Evolutionary conservation across 2,888 invertebrate genomes (phyloP), one percentile per base, ranked within the genome.

Genomic region (Aspidiotus destructor): DNA sequence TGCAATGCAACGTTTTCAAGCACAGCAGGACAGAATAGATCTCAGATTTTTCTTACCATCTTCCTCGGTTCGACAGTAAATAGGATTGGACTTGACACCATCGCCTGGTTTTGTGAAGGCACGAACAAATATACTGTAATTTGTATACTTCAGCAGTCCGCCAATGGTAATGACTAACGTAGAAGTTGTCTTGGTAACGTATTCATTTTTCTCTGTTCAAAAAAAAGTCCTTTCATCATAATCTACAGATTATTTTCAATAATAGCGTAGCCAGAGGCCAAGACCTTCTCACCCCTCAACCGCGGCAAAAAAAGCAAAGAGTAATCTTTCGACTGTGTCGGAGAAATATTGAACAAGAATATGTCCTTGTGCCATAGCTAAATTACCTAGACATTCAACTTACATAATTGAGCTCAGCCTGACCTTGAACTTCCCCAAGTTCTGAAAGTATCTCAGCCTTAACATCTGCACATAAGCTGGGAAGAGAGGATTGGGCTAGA

Each of bases 81-180:
- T 85, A 0, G 92, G 88, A 13, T 85, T 83, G 71, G 92, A 92
- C 73, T 88, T 82, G 17, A 88, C 87, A 8, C 95, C 95, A 76
- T 95, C 94, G 0, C 95, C 95, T 60, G 88, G 88, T 52, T 87
- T 83, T 0, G 95, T 95, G 78, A 86, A 93, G 9, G 93, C 93
- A 75, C 91, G 81, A 48, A 92, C 91, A 73, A 91, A 88, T 65
- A 95, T 88, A 48, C 92, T 92, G 77, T 95, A 95, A 80, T 95
- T 95, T 42, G 93, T 92, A 78, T 86, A 92, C 74, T 91, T 88
- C 75, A 86, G 84, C 69, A 94, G 80, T 60, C 87, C 87, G 69
- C 86, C 86, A 71, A 92, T 80, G 2, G 85, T 85, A 44, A 87
- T 86, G 71, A 86, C 84, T 52, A 86, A 76, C 2, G 85, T 84